Conservation (phyloP, 2,113 vertebrate species). For the Gyps fulvus region DNA sequence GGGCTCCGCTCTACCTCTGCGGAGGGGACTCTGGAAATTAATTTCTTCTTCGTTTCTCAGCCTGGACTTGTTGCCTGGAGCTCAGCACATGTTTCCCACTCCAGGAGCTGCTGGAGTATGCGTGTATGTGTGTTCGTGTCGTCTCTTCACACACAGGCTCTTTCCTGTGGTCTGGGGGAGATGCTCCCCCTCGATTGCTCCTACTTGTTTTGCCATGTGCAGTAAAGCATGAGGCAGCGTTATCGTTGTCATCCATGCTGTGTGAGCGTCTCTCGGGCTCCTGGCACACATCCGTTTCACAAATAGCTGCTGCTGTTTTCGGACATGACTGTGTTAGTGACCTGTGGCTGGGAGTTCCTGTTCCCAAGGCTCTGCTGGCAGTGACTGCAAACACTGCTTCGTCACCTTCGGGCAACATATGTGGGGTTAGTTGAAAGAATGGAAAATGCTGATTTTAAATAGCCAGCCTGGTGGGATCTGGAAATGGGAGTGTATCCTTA, state of each 20-base stretch:
- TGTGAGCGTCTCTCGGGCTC: fast-evolving
- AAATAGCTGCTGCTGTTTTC: neutral
- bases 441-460: neutral
- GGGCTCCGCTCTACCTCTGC: neutral
- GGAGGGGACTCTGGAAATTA: neutral
- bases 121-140: fast-evolving
- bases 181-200: neutral
- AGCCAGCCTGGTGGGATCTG: neutral
- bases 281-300: neutral
- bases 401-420: neutral
- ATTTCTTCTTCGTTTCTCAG: neutral
- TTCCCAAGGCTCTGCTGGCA: conserved; percentile 9
- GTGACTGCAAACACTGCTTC: neutral
- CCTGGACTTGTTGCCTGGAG: neutral
- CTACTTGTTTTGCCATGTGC: fast-evolving
- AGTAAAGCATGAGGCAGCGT: neutral
- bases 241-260: fast-evolving
- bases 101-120: neutral
- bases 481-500: neutral
- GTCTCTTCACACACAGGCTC: neutral
- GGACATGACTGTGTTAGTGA: neutral
- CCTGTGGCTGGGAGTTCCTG: neutral
- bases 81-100: neutral
- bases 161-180: neutral
- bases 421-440: neutral